Percentiles rank a stretch among this genome's conserved stretches.
phyloP scores from a whole-genome alignment of 2,888 invertebrate genomes.

The Ptilodon capucinus region DNA sequence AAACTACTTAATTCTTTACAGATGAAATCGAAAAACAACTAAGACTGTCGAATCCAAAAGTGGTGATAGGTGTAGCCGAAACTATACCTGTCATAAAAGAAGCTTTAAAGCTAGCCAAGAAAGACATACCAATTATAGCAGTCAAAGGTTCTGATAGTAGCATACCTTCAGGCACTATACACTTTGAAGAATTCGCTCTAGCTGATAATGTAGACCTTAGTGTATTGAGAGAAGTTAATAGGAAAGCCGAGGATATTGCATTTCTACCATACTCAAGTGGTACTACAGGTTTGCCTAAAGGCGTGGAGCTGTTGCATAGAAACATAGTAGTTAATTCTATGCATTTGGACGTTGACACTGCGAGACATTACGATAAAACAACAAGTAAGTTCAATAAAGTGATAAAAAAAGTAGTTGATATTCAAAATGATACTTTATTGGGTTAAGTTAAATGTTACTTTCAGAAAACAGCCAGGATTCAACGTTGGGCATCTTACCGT shows the following conservation, averaged over 20 bases:
- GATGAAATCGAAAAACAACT: conserved; percentile 88
- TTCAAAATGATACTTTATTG: no score
- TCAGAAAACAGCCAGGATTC: conserved; percentile 81
- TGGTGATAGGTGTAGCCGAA: conserved; percentile 81
- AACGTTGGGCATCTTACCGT: conserved; percentile 85
- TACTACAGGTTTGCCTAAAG: conserved; percentile 91
- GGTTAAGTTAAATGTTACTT: conserved; percentile 15
- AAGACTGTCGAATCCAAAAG: conserved; percentile 81
- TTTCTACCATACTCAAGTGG: conserved; percentile 92
- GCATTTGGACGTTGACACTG: conserved; percentile 48
- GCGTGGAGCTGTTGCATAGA: conserved; percentile 85
- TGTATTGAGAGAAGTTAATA: conserved; percentile 60
- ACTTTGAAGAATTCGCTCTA: conserved; percentile 82
- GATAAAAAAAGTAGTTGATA: no score
- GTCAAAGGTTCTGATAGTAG: conserved; percentile 27
- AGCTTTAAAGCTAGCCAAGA: conserved; percentile 68
- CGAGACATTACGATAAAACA: conserved; percentile 50
- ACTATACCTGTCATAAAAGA: conserved; percentile 70
- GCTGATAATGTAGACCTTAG: conserved; percentile 73
- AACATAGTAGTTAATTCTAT: conserved; percentile 75
- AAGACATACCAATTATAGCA: conserved; percentile 75
- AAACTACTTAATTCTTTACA: conserved; percentile 50
- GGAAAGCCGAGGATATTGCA: conserved; percentile 78
- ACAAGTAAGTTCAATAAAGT: conserved; percentile 62
- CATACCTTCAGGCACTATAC: conserved; percentile 79